These are phyloP conservation scores for Himalopsyche phryganea DNA, from an alignment of 1,140 invertebrate genomes.

Conservation along the genomic window DNA sequence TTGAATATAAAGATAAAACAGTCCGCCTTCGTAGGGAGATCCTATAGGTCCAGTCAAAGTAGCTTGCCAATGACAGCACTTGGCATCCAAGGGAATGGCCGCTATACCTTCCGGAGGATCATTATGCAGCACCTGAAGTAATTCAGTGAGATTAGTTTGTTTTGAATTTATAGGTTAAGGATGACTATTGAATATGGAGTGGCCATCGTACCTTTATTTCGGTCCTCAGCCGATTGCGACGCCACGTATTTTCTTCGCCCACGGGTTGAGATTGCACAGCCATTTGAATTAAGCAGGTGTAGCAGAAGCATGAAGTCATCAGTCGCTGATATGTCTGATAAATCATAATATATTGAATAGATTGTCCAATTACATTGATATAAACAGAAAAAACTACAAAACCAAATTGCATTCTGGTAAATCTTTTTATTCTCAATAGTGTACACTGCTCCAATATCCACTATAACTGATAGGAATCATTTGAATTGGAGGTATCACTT, in stretches of 20 bases:
- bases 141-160: background rate
- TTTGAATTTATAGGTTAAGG: background rate
- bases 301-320: constrained; percentile 77
- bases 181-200: no score
- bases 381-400: no score
- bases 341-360: no score
- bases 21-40: constrained; percentile 90
- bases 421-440: no score
- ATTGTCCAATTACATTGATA: no score
- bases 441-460: no score
- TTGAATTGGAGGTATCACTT: no score
- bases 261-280: constrained; percentile 58
- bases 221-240: constrained; percentile 66
- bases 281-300: constrained; percentile 79
- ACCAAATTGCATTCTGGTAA: no score
- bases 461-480: no score
- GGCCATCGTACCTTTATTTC: constrained; percentile 62
- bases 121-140: constrained; percentile 57
- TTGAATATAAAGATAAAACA: constrained; percentile 91
- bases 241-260: constrained; percentile 67
- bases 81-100: constrained; percentile 77
- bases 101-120: constrained; percentile 90
- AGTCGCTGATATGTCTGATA: constrained; percentile 56
- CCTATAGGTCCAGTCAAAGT: constrained; percentile 83
- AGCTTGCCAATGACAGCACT: constrained; percentile 88